Conservation (phyloP, 2,113 vertebrate species). For the Muntiacus reevesi region DNA sequence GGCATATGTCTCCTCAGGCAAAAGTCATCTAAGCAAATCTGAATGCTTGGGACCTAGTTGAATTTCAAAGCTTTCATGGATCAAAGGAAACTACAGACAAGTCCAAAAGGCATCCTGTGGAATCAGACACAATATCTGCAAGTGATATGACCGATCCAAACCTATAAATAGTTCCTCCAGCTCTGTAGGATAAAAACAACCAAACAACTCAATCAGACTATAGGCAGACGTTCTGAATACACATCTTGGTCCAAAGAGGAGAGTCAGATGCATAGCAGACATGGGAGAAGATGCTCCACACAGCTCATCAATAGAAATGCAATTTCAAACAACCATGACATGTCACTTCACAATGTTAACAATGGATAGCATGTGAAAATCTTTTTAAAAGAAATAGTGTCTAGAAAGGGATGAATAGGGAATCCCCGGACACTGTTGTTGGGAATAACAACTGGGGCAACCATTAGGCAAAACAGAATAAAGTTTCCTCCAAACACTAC, state of each 20-base stretch:
- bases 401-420: neutral
- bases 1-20: neutral
- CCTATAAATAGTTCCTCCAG: neutral
- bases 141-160: neutral
- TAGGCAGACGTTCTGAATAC: neutral
- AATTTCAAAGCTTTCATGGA: neutral
- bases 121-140: neutral
- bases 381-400: neutral
- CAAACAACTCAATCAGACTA: neutral
- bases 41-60: neutral
- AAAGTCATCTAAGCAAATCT: neutral
- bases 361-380: neutral
- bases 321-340: neutral
- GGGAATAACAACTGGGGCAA: neutral
- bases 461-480: neutral
- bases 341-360: neutral
- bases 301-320: fast-evolving
- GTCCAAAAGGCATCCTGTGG: neutral
- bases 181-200: neutral
- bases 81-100: neutral
- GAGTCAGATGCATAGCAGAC: neutral
- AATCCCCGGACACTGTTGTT: neutral
- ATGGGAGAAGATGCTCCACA: neutral
- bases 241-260: neutral
- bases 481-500: neutral